Base-by-base conservation (phyloP, 2,113 vertebrate genomes). In the Pimephales promelas region DNA sequence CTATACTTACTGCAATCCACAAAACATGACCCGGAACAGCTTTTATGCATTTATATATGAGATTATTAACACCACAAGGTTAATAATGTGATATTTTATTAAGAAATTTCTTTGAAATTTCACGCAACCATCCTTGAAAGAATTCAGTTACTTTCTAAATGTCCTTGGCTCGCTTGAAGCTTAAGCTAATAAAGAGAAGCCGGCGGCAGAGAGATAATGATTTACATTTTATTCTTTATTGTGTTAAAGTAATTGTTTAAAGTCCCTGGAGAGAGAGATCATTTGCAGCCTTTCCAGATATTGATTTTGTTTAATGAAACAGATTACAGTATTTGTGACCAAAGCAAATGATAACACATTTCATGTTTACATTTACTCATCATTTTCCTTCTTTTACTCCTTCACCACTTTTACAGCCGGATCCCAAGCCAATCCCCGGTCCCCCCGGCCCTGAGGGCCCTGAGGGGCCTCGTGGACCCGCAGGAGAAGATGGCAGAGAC, bases 401-500 rank as follows among this genome's bases (percentile, higher is more conserved):
- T 83, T 83, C 11, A 36, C 36, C 22, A 22, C 47, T 22, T 22
- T 3, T 79, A 70, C 82, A 95, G 95, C 94, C 94, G 64, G 95
- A 95, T 62, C 87, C 85, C 31, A 94, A 89, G 84, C 90, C 91
- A 43, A 20, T 94, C 73, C 93, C 89, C 86, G 94, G 94, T 1
- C 93, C 92, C 18, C 90, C 92, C 26, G 95, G 95, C 81, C 49
- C 80, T 24, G 71, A 86, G 1, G 94, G 94, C 28, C 89, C 92
- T 36, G 89, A 93, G 62, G 94, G 94, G 20, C 90, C 93, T 56
- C 86, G 88, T 36, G 94, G 95, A 11, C 26, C 89, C 9, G 3
- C 87, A 24, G 95, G 94, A 90, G 94, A 94, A 75, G 89, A 91
- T 0, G 95, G 95, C 81, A 91, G 92, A 85, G 94, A 94, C 62